These are phyloP conservation scores for Notiomystis cincta DNA, from an alignment of 2,113 vertebrate genomes.

Conservation along the genomic window DNA sequence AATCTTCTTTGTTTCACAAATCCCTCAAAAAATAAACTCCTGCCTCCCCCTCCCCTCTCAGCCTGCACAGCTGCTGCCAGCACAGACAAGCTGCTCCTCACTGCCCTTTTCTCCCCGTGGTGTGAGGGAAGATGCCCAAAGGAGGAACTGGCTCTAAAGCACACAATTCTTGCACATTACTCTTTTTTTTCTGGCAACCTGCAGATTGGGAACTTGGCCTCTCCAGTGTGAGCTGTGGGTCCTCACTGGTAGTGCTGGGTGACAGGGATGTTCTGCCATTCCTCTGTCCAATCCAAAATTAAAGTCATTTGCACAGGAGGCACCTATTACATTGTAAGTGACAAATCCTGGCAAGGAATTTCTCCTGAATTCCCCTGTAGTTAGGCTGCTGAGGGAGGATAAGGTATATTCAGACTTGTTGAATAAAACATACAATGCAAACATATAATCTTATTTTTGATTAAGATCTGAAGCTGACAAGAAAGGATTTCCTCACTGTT, in stretches of 20 bases:
- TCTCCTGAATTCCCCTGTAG: neutral
- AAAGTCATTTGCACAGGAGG: neutral
- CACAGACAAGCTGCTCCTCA: neutral
- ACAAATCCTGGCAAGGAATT: neutral
- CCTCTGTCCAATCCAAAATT: neutral
- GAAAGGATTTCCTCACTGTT: neutral
- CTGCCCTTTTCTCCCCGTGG: neutral
- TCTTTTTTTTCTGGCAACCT: neutral
- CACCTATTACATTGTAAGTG: neutral
- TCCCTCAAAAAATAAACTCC: neutral
- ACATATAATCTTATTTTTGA: neutral
- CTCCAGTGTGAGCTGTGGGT: neutral
- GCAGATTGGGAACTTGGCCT: neutral
- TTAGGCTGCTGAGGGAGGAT: neutral
- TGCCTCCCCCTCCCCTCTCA: neutral
- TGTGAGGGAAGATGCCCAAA: neutral
- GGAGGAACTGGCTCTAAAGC: neutral
- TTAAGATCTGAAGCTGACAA: neutral
- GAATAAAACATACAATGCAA: neutral
- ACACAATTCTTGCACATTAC: neutral
- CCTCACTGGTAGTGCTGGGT: neutral
- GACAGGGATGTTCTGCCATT: neutral
- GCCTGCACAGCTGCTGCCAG: neutral
- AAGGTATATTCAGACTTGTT: neutral
- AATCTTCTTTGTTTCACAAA: slow-evolving; percentile 31